Base-by-base conservation (phyloP, 2,888 invertebrate genomes). In the Prenolepis imparis region DNA sequence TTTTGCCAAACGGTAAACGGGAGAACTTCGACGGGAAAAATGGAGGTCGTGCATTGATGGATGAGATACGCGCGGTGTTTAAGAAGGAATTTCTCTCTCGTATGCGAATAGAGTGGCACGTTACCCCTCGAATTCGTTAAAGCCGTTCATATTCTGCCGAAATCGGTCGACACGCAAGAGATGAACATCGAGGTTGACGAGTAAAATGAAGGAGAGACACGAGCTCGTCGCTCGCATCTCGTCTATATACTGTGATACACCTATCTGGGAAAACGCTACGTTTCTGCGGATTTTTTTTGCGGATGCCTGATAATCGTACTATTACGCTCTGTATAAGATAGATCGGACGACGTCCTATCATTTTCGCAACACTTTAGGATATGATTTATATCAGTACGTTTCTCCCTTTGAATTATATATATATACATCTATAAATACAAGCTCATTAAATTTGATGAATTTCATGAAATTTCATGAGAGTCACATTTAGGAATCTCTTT, bases 141-240 rank as follows among this genome's bases (percentile, higher is more conserved):
- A 82, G 66, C 32, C 48, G 39, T 41, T 72, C 57, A 64, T 66
- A 52, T 15, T 44, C 72, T 82, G 39, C 66, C 66, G 48, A 68
- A 63, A 77, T 78, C 8, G 18, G 44, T n/a, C 4, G 21, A 61
- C 67, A 75, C 74, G 61, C 67, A 48, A 21, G 11, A 5, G 39
- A 55, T 81, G 36, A 74, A 59, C 55, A 70, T 39, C 24, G 73
- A 87, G 88, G 82, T 84, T 82, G 83, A 78, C 61, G 59, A 48
- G 77, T 82, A 91, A 93, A 90, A 87, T 84, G 90, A 89, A 91
- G 92, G 92, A 93, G 92, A 92, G 92, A 92, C 92, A 8, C 61
- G 73, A 75, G 64, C 86, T 41, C 44, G 67, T 72, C 75, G 63
- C 81, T 52, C 74, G 81, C 78, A 18, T 48, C 18, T 48, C 67